A percentile compares a stretch with the other conserved stretches of the same genome.
These are phyloP conservation scores for human DNA, from an alignment of 2,113 vertebrate genomes.

Conservation along the genomic window GRCh38 chr3:31066001-31066500, in stretches of 20 bases:
- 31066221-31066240: fast-evolving
- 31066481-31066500: background rate
- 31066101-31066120: background rate
- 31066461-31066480: background rate
- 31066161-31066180: background rate
- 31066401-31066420: background rate
- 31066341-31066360: background rate
- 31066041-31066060: too few relatives aligned
- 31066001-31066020: background rate
- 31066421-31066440: background rate
- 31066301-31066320: background rate
- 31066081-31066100: background rate
- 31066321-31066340: background rate
- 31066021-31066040: background rate
- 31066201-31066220: background rate
- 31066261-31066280: background rate
- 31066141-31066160: background rate
- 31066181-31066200: background rate
- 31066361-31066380: background rate
- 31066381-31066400: background rate
- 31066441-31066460: background rate
- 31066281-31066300: background rate
- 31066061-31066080: background rate
- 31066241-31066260: background rate
- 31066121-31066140: background rate